Evolutionary conservation across 2,113 vertebrate species (phyloP), one percentile per base, ranked within the genome.

Genomic region (Cariama cristata): DNA sequence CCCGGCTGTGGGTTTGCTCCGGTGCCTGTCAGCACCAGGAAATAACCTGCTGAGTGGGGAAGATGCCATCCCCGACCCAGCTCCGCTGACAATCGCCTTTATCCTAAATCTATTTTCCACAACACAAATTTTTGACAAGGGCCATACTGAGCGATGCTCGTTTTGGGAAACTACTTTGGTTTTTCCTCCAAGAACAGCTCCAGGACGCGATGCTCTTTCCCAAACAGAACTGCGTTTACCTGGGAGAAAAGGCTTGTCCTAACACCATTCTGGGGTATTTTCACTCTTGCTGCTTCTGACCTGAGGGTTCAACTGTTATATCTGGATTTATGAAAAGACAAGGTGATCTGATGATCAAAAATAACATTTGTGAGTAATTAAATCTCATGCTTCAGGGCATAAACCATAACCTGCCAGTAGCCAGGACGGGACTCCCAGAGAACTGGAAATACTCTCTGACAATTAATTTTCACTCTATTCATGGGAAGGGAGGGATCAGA

Each of bases 401-500:
- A 97, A 97, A 96, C 90, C 12, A 4, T 96, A 96, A 93, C 95
- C 91, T 93, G 88, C 88, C 80, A 35, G 88, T 83, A 86, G 95
- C 89, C 83, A 73, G 88, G 95, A 91, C 64, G 87, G 86, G 85
- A 94, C 71, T 96, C 83, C 74, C 60, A 60, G 66, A 95, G 94
- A 97, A 91, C 91, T 94, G 89, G 84, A 97, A 95, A 92, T 90
- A 92, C 49, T 93, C 91, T 68, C 95, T 79, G 86, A 90, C 97
- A 97, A 97, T 97, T 98, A 96, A 97, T 97, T 98, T 96, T 86
- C 80, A 63, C 88, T 97, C 94, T 69, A 28, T 96, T 95, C 73
- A 74, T 62, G 86, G 94, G 52, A 85, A 95, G 68, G 87, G 96
- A 95, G 67, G 90, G 95, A 95, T 95, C 75, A 92, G 94, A 95